phyloP scores from a whole-genome alignment of 2,888 invertebrate species.

The Scrobipalpa atriplicella region DNA sequence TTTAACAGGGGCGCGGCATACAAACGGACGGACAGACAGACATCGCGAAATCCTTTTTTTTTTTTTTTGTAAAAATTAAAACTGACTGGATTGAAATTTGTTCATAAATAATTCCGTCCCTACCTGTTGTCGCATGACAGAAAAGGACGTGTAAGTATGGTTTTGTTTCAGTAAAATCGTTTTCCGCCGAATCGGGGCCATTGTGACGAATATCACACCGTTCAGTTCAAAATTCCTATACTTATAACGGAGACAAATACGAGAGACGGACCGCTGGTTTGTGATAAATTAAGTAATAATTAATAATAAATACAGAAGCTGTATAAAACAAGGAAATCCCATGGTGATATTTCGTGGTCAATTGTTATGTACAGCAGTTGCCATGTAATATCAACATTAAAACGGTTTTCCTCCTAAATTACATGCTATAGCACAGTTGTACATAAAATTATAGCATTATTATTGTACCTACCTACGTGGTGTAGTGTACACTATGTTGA shows the following conservation, averaged over 20 bases:
- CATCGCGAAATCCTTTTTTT: too few relatives aligned
- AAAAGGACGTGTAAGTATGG: too few relatives aligned
- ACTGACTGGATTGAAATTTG: too few relatives aligned
- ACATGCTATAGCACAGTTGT: not conserved
- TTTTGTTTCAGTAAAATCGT: too few relatives aligned
- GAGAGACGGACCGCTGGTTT: not conserved
- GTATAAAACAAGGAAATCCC: constrained; percentile 13
- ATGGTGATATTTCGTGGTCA: constrained; percentile 7
- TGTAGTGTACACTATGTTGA: too few relatives aligned
- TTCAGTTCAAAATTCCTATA: not conserved
- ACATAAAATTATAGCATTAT: not conserved
- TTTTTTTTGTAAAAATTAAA: too few relatives aligned
- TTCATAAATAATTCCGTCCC: too few relatives aligned
- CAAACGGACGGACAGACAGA: too few relatives aligned
- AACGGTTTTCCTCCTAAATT: constrained; percentile 1
- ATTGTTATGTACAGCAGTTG: not conserved
- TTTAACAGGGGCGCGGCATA: too few relatives aligned
- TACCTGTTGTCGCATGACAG: too few relatives aligned
- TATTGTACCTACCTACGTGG: too few relatives aligned
- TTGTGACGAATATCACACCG: not conserved
- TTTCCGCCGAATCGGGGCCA: too few relatives aligned
- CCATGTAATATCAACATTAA: constrained; percentile 16
- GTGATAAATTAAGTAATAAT: not conserved
- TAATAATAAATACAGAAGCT: not conserved
- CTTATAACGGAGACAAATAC: not conserved